Base-by-base conservation (phyloP, 2,113 vertebrate species). In the Ptilorrhoa leucosticta region DNA sequence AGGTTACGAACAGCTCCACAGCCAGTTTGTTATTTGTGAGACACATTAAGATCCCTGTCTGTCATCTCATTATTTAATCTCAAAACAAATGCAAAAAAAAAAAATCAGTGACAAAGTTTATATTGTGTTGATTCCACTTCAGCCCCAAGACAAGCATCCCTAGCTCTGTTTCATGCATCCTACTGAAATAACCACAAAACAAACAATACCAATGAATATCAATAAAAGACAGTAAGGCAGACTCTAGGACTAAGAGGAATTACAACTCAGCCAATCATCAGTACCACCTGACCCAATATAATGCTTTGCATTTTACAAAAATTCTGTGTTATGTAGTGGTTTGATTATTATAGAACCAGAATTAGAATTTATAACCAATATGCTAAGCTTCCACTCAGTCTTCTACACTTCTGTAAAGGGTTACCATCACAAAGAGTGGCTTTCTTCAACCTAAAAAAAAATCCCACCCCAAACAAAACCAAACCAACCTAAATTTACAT, bases 121-220 rank as follows among this genome's bases (percentile, higher is more conserved):
- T 15, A 47, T 35, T 0, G 0, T 9, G 7, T 6, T 31, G 23
- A 48, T 47, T 63, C 23, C 8, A 15, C 26, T 83, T 60, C 31
- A 80, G 11, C 20, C 40, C 35, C 30, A 54, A 54, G 15, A 48
- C 20, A 63, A 82, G 15, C 4, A 6, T 18, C 66, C 35, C 51
- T 40, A 61, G 23, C 61, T 83, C 30, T 54, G 23, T 48, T 54
- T 51, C 19, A 23, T 26, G 9, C 47, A 56, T 28, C 14, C 27
- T 39, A 42, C 61, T 40, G 27, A 44, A 78, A 33, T 48, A 82
- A 66, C 28, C 33, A 47, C 35, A 54, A 31, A 22, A n/a, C 3
- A 6, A 84, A 75, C 30, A 84, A 24, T 15, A 53, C 23, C 44
- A 68, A 37, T 31, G 15, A 65, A 5, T 40, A 76, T 35, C 33